Evolutionary conservation across 2,797 vertebrate genomes (phyloP).

Genomic region (Myripristis murdjan): DNA sequence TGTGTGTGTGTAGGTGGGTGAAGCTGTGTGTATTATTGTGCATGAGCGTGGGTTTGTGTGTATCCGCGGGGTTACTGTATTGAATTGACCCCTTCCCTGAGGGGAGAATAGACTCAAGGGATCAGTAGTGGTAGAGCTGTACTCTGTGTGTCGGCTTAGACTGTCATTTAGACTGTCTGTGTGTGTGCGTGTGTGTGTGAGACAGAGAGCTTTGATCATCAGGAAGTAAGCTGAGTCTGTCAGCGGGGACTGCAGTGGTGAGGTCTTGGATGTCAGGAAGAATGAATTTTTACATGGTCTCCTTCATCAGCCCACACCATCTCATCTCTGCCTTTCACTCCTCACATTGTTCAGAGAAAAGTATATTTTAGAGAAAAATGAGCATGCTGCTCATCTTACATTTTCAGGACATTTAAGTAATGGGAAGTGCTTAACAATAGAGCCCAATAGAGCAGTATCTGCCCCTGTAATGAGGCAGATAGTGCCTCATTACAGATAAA

Average conservation of each 20-base stretch:
- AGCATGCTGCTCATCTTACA: slow-evolving; percentile 65
- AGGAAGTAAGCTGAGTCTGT: slow-evolving; percentile 48
- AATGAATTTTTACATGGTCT: slow-evolving; percentile 61
- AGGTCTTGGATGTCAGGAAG: slow-evolving; percentile 61
- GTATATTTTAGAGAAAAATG: slow-evolving; percentile 71
- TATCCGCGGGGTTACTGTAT: slow-evolving; percentile 79
- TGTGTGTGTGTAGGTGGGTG: slow-evolving; percentile 48
- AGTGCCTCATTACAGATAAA: too few relatives aligned
- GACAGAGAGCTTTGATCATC: slow-evolving; percentile 9
- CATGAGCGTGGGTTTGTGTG: slow-evolving; percentile 59
- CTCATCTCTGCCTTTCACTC: slow-evolving; percentile 67
- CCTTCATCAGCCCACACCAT: slow-evolving; percentile 76
- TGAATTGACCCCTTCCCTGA: slow-evolving; percentile 82
- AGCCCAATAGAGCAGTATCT: too few relatives aligned
- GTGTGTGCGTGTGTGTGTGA: slow-evolving; percentile 33
- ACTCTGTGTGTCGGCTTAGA: slow-evolving; percentile 77
- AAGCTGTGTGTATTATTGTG: slow-evolving; percentile 39
- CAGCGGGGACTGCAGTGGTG: neutral
- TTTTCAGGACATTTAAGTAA: slow-evolving; percentile 37
- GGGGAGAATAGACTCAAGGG: slow-evolving; percentile 83
- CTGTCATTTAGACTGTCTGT: slow-evolving; percentile 71
- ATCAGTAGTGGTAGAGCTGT: slow-evolving; percentile 81
- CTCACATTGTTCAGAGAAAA: slow-evolving; percentile 65
- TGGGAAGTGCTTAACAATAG: too few relatives aligned
- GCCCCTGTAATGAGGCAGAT: too few relatives aligned